phyloP scores from a whole-genome alignment of 2,113 vertebrate genomes.

The Tor tambroides region DNA sequence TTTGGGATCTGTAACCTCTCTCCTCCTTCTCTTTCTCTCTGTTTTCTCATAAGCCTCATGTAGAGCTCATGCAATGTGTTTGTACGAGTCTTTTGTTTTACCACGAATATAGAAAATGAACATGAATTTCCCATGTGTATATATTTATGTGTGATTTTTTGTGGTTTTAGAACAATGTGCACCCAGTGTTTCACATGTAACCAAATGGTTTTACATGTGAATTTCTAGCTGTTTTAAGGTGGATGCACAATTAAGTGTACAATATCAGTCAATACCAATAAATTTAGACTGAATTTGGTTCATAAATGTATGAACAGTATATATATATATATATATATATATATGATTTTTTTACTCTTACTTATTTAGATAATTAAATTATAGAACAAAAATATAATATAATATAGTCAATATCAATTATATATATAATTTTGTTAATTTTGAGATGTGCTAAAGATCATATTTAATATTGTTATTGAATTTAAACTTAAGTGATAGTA shows the following conservation, averaged over 20 bases:
- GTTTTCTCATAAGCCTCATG: background rate
- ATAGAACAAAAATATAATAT: too few species aligned
- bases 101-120: background rate
- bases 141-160: background rate
- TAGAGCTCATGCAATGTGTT: background rate
- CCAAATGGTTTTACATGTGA: background rate
- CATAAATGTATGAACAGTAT: background rate
- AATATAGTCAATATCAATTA: too few species aligned
- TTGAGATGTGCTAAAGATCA: too few species aligned
- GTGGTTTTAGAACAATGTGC: background rate
- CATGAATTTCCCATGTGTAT: background rate
- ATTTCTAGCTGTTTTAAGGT: background rate
- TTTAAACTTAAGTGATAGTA: background rate
- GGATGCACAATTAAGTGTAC: background rate
- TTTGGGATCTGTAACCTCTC: slow-evolving; percentile 19
- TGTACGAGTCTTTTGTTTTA: background rate
- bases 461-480: too few species aligned
- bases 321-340: too few species aligned
- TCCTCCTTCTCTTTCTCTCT: slow-evolving; percentile 2
- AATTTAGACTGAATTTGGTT: background rate
- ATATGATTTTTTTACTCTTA: too few species aligned
- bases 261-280: background rate
- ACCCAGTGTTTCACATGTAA: background rate
- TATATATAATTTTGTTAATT: too few species aligned
- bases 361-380: too few species aligned